phyloP scores from a whole-genome alignment of 1,140 invertebrate genomes.

The Aradophagus sp. region DNA sequence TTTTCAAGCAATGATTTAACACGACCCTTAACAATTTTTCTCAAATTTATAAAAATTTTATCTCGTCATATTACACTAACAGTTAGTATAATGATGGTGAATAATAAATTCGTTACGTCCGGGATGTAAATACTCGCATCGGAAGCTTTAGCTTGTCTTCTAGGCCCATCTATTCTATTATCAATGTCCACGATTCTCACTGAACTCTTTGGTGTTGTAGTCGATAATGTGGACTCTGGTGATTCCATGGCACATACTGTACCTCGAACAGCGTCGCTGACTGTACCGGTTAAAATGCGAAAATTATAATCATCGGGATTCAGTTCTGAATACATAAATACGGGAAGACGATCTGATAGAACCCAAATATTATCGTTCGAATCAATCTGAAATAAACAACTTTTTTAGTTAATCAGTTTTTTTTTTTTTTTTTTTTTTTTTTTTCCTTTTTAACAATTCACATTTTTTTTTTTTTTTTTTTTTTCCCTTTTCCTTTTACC shows the following conservation, averaged over 20 bases:
- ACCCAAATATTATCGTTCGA: slow-evolving; percentile 83
- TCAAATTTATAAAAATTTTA: too few species aligned
- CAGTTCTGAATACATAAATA: slow-evolving; percentile 81
- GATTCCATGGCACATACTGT: slow-evolving; percentile 77
- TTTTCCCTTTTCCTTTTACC: too few species aligned
- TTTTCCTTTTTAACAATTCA: too few species aligned
- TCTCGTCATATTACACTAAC: not conserved
- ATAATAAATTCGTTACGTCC: slow-evolving; percentile 14
- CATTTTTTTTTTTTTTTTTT: too few species aligned
- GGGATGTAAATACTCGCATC: slow-evolving; percentile 14
- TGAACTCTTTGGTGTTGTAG: slow-evolving; percentile 16
- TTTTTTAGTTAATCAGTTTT: too few species aligned
- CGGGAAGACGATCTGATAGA: slow-evolving; percentile 81
- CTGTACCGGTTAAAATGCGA: slow-evolving; percentile 80
- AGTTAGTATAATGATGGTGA: slow-evolving; percentile 26
- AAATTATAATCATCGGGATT: slow-evolving; percentile 82
- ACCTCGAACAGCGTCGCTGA: slow-evolving; percentile 80
- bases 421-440: too few species aligned
- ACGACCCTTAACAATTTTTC: too few species aligned
- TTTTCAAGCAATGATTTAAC: too few species aligned
- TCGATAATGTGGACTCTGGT: slow-evolving; percentile 12
- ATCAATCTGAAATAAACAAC: slow-evolving; percentile 74
- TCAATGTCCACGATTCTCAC: slow-evolving; percentile 28
- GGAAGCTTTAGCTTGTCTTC: slow-evolving; percentile 49
- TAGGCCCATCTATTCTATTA: slow-evolving; percentile 49